Conservation (phyloP, 2,888 invertebrate genomes). For the Anarsia innoxiella region DNA sequence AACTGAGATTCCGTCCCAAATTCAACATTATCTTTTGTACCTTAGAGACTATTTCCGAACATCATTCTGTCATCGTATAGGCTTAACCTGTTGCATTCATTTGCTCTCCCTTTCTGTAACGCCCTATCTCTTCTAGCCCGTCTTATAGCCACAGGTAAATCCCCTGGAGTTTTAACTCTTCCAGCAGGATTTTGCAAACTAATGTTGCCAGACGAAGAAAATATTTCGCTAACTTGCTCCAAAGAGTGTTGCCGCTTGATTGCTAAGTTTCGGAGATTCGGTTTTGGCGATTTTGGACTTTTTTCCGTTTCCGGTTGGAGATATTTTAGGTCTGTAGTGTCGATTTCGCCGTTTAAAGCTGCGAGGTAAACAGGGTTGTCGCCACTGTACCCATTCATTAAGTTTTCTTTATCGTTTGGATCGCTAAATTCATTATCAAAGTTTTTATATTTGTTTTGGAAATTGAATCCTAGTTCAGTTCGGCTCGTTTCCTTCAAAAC, state of each 20-base stretch:
- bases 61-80: conserved; percentile 93
- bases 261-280: conserved; percentile 41
- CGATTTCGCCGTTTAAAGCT: conserved; percentile 55
- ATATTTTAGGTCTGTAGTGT: conserved; percentile 39
- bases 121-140: conserved; percentile 79
- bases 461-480: conserved; percentile 51
- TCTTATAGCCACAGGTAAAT: conserved; percentile 85
- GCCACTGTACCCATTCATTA: conserved; percentile 49
- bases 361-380: conserved; percentile 65
- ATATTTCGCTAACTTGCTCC: conserved; percentile 84
- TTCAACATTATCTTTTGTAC: no score
- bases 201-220: conserved; percentile 79
- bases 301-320: conserved; percentile 24
- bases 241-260: conserved; percentile 80
- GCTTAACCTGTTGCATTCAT: conserved; percentile 82
- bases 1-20: no score
- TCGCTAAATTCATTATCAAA: conserved; percentile 68
- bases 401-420: conserved; percentile 62
- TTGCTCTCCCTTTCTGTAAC: conserved; percentile 56
- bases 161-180: conserved; percentile 87
- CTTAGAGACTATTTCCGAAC: conserved; percentile 75
- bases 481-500: conserved; percentile 58
- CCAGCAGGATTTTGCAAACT: conserved; percentile 83
- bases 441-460: conserved; percentile 58
- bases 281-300: conserved; percentile 49